Conservation (phyloP, 2,113 vertebrate species). For the Paramisgurnus dabryanus region DNA sequence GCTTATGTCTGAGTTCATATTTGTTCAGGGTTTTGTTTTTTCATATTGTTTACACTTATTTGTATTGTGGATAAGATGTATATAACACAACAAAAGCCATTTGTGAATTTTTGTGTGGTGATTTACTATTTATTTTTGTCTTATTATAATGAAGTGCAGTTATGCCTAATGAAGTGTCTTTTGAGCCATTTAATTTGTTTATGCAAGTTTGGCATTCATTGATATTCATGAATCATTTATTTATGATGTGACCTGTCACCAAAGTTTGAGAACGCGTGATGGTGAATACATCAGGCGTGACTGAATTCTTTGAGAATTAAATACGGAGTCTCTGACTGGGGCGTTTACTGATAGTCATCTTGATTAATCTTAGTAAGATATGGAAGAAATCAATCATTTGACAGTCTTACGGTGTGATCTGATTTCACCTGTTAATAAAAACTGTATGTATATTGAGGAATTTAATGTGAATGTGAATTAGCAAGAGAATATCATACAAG, state of each 20-base stretch:
- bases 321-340: neutral
- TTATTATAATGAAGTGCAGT: slow-evolving; percentile 41
- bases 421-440: neutral
- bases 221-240: slow-evolving; percentile 14
- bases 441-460: neutral
- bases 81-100: slow-evolving; percentile 48
- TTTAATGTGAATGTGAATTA: slow-evolving; percentile 7
- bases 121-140: slow-evolving; percentile 27
- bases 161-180: slow-evolving; percentile 55
- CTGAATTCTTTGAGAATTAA: slow-evolving; percentile 1
- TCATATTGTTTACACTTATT: slow-evolving; percentile 61
- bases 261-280: neutral
- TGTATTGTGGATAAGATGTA: slow-evolving; percentile 35
- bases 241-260: slow-evolving; percentile 23
- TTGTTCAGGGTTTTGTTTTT: slow-evolving; percentile 26
- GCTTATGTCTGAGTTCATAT: slow-evolving; percentile 24
- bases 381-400: neutral
- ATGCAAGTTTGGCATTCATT: neutral
- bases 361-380: neutral
- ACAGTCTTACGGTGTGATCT: neutral
- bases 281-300: neutral
- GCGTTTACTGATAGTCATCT: neutral
- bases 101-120: slow-evolving; percentile 61
- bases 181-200: slow-evolving; percentile 43
- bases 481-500: slow-evolving; percentile 56